Evolutionary conservation across 2,888 invertebrate species (phyloP), one percentile per base, ranked within the genome.

Genomic region (Chaetogeoica ovagalla): DNA sequence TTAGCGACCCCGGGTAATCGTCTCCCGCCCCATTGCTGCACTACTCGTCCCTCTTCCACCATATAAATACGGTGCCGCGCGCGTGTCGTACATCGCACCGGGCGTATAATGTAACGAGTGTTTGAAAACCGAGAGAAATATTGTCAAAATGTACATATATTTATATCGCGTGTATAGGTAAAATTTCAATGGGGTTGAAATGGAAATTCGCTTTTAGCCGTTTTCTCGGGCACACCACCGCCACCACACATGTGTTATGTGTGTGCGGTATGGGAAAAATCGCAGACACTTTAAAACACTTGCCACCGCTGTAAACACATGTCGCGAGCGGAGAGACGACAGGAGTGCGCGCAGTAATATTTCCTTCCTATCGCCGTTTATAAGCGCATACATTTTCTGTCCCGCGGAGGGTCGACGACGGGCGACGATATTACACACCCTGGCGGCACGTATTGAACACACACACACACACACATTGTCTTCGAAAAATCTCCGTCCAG

Each of bases 261-360:
- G n/a, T n/a, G n/a, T n/a, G n/a, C n/a, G n/a, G n/a, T n/a, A 74
- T 19, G 52, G 66, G n/a, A 55, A 71, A 79, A 79, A 79, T 79
- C 70, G 63, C 79, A 57, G 70, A 70, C n/a, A 79, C 79, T 79
- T 79, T 70, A 55, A 79, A 79, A 79, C 79, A 79, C 79, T 79
- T 79, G 79, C 63, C 79, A 19, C 79, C 65, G 55, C 59, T n/a
- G 79, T 79, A 71, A 79, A 79, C 79, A 79, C 79, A 23, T 79
- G 79, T 79, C 79, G 70, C 68, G 60, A n/a, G n/a, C n/a, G n/a
- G 69, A 23, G 70, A 71, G 15, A 62, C 52, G 6, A 55, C 62
- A 1, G 69, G 2, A n/a, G n/a, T n/a, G n/a, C n/a, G n/a, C n/a
- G n/a, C n/a, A 21, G 15, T 57, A 23, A 63, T 70, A 70, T 71